Conservation (phyloP, 2,113 vertebrate species). For the Saguinus imperator region DNA sequence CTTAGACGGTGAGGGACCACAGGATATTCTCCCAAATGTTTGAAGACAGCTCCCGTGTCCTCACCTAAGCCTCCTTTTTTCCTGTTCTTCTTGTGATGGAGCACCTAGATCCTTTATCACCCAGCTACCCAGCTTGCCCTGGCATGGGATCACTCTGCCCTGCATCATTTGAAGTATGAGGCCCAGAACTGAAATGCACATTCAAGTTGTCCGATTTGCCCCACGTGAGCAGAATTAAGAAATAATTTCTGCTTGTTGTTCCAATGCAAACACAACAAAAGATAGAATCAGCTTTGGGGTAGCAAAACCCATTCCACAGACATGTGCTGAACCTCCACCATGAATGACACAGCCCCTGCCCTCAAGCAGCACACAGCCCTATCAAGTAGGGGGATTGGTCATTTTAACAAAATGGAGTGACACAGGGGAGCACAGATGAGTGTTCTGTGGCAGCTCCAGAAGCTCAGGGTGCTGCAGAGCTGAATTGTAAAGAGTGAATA, state of each 20-base stretch:
- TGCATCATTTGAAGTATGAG: not conserved
- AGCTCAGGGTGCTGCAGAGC: not conserved
- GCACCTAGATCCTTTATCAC: not conserved
- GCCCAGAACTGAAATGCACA: not conserved
- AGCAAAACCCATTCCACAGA: not conserved
- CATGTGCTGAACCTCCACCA: not conserved
- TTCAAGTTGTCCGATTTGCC: not conserved
- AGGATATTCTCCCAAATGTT: not conserved
- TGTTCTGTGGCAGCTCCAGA: fast-evolving
- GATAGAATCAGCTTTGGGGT: not conserved
- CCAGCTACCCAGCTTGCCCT: not conserved
- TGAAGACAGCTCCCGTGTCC: not conserved
- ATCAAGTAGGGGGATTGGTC: not conserved
- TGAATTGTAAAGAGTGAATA: not conserved
- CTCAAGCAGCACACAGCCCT: not conserved
- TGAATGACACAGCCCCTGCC: not conserved
- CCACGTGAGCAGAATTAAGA: not conserved
- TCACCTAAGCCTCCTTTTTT: not conserved
- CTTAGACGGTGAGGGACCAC: not conserved
- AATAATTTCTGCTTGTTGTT: not conserved
- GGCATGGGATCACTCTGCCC: not conserved
- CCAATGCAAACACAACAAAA: not conserved
- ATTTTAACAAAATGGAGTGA: not conserved
- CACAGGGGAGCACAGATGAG: not conserved
- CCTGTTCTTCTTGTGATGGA: not conserved